Evolutionary conservation across 2,113 vertebrate species (phyloP).

Genomic region (Otus sunia): DNA sequence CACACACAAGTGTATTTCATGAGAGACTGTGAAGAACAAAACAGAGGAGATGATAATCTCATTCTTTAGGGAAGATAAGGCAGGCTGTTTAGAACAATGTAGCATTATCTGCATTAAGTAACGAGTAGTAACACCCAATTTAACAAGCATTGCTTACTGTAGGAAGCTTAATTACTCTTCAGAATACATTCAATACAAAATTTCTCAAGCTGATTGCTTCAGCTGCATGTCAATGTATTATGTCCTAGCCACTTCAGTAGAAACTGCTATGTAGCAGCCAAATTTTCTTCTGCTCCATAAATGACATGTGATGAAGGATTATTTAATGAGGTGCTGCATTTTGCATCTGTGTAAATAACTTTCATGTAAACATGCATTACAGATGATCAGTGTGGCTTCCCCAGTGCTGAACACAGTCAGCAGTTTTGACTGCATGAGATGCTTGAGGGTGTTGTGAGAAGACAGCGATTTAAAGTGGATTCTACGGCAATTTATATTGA

Average conservation of each 20-base stretch:
- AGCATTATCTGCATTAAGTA: conserved; percentile 27
- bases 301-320: conserved; percentile 20
- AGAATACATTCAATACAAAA: background rate
- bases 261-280: background rate
- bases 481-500: background rate
- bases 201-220: conserved; percentile 46
- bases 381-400: background rate
- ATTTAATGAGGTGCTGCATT: conserved; percentile 20
- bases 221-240: background rate
- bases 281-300: background rate
- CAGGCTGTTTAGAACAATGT: conserved; percentile 30
- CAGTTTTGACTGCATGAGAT: background rate
- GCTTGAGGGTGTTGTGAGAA: background rate
- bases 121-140: conserved; percentile 15
- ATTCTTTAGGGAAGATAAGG: conserved; percentile 25
- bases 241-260: background rate
- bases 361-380: background rate
- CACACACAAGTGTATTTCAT: background rate
- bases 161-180: conserved; percentile 56
- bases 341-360: conserved; percentile 45
- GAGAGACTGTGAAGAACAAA: background rate
- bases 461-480: background rate
- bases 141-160: conserved; percentile 29
- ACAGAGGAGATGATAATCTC: conserved; percentile 30
- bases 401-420: background rate